phyloP scores from a whole-genome alignment of 1,140 invertebrate species.

The Papilio helenus region DNA sequence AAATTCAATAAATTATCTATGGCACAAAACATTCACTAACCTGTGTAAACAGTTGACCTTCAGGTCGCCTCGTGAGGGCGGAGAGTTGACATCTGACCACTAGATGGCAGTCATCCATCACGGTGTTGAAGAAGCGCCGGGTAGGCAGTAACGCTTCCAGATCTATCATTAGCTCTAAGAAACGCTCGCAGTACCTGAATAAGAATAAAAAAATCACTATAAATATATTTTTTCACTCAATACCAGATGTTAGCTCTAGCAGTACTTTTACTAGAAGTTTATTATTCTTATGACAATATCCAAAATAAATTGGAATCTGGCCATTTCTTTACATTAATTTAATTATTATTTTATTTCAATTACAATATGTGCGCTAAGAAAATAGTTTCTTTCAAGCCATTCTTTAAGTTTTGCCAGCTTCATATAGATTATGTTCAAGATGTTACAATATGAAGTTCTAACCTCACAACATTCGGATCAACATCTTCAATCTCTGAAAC shows the following conservation, averaged over 20 bases:
- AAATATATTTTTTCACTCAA: not conserved
- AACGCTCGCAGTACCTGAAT: conserved; percentile 95
- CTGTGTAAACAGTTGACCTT: conserved; percentile 96
- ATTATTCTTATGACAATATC: no score
- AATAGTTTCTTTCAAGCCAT: no score
- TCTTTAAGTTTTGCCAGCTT: no score
- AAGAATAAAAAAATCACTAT: not conserved
- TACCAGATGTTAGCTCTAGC: no score
- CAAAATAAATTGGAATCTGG: no score
- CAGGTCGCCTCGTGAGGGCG: conserved; percentile 87
- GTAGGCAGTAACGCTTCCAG: conserved; percentile 97
- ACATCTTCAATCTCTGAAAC: conserved; percentile 87
- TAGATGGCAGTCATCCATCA: conserved; percentile 97
- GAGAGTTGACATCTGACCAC: conserved; percentile 95
- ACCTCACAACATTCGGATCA: conserved; percentile 82
- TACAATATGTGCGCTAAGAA: no score
- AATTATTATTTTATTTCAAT: no score
- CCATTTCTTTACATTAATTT: no score
- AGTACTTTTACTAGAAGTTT: no score
- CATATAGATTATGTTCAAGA: not conserved
- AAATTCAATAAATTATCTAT: not conserved
- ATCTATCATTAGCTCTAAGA: conserved; percentile 98
- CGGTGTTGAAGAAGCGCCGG: conserved; percentile 97
- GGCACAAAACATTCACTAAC: conserved; percentile 82
- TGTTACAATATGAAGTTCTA: conserved; percentile 11